A percentile compares a stretch with the other conserved stretches of the same genome.
Conservation (phyloP, 2,113 vertebrate species). For the Phyllostomus discolor region DNA sequence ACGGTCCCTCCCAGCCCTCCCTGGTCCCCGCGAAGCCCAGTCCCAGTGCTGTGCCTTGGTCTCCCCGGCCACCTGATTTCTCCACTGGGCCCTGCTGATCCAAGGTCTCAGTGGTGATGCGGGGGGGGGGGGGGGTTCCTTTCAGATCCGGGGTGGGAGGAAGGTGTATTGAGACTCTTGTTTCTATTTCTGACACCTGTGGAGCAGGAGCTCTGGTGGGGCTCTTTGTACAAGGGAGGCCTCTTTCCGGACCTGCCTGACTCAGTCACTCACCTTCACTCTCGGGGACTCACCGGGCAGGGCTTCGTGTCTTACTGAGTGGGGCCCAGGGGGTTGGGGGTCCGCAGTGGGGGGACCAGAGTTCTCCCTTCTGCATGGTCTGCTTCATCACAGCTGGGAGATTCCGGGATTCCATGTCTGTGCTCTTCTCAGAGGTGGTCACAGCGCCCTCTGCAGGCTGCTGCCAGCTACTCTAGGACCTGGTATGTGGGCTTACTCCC, state of each 20-base stretch:
- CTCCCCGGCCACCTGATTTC: not conserved
- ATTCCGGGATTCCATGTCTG: not conserved
- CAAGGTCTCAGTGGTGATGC: not conserved
- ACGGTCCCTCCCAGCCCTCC: not conserved
- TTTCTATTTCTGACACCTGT: not conserved
- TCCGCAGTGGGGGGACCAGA: not conserved
- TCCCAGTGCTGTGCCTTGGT: not conserved
- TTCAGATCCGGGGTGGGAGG: not conserved
- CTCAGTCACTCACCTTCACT: no score
- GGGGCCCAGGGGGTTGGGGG: not conserved
- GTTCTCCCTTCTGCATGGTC: fast-evolving
- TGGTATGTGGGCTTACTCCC: not conserved
- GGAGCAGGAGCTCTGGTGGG: not conserved
- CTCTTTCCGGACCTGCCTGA: not conserved
- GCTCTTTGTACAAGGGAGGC: not conserved
- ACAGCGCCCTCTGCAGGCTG: not conserved
- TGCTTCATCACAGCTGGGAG: not conserved
- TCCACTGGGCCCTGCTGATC: not conserved
- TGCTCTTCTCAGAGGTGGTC: not conserved
- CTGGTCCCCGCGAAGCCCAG: not conserved
- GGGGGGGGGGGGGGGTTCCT: no score
- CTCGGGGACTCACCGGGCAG: not conserved
- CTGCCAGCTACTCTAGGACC: no score
- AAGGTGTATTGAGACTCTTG: not conserved
- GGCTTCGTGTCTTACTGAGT: not conserved